Conservation (phyloP, 2,888 invertebrate species). For the Lepidochitona cinerea region DNA sequence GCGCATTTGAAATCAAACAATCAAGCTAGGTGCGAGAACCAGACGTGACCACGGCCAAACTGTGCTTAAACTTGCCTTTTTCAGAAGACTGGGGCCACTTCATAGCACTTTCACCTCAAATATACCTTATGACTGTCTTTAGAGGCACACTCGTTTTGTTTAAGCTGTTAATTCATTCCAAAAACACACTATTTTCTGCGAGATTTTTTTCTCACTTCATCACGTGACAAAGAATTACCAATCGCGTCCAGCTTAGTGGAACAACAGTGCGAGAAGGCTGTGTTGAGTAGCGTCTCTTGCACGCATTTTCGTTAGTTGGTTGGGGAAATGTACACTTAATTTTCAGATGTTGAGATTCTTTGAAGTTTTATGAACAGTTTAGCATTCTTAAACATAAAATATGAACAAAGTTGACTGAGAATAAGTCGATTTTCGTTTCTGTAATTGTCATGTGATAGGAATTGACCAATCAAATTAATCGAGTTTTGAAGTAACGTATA, state of each 20-base stretch:
- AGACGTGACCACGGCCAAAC: too few relatives aligned
- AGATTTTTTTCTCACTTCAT: neutral
- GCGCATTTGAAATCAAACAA: too few relatives aligned
- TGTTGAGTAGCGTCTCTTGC: neutral
- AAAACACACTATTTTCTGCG: too few relatives aligned
- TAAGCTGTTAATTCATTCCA: too few relatives aligned
- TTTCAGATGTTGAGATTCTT: neutral
- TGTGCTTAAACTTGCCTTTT: too few relatives aligned
- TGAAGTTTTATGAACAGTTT: neutral
- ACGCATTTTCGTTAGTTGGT: neutral
- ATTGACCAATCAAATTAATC: slow-evolving; percentile 62
- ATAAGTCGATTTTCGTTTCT: neutral
- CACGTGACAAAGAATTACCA: slow-evolving; percentile 13
- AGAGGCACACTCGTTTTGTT: too few relatives aligned
- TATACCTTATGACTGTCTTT: too few relatives aligned
- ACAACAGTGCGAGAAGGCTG: neutral
- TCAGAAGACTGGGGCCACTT: too few relatives aligned
- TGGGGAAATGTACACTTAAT: neutral
- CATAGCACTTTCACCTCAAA: too few relatives aligned
- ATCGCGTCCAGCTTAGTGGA: neutral
- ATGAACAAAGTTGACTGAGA: neutral
- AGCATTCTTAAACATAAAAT: neutral
- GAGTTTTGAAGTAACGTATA: slow-evolving; percentile 59
- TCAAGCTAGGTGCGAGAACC: too few relatives aligned
- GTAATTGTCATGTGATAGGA: slow-evolving; percentile 56